These are phyloP conservation scores for Brachyalestes nurse DNA, from an alignment of 2,797 vertebrate species.

Conservation along the genomic window DNA sequence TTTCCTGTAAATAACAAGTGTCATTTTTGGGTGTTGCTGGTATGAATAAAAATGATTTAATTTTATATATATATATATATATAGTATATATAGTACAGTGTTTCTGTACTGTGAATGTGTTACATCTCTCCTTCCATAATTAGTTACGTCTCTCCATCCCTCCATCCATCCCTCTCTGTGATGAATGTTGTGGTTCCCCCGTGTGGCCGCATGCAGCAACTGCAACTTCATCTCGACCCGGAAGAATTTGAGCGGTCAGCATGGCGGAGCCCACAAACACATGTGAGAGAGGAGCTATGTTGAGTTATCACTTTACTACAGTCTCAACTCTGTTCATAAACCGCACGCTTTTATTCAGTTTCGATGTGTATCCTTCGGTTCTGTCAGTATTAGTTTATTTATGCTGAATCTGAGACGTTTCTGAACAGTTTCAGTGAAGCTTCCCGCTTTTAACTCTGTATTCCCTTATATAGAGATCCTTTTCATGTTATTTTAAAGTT, in stretches of 20 bases:
- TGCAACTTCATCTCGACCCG: slow-evolving; percentile 58
- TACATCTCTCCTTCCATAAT: no score
- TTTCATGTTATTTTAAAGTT: neutral
- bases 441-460: neutral
- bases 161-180: no score
- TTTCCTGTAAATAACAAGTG: no score
- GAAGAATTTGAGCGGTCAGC: slow-evolving; percentile 66
- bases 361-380: neutral
- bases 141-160: no score
- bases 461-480: neutral
- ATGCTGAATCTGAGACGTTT: neutral
- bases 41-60: no score
- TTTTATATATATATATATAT: no score
- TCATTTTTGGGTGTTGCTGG: no score
- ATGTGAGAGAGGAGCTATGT: slow-evolving; percentile 71
- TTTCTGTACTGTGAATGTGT: no score
- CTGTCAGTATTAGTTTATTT: neutral
- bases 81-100: no score
- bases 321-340: neutral
- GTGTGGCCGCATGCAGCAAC: neutral
- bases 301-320: neutral
- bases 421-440: neutral
- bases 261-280: slow-evolving; percentile 75
- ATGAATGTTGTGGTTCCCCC: neutral
- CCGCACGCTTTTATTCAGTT: neutral